A percentile compares a stretch with the other conserved stretches of the same genome.
These are phyloP conservation scores for Ceramica pisi DNA, from an alignment of 2,888 invertebrate species.

Conservation along the genomic window DNA sequence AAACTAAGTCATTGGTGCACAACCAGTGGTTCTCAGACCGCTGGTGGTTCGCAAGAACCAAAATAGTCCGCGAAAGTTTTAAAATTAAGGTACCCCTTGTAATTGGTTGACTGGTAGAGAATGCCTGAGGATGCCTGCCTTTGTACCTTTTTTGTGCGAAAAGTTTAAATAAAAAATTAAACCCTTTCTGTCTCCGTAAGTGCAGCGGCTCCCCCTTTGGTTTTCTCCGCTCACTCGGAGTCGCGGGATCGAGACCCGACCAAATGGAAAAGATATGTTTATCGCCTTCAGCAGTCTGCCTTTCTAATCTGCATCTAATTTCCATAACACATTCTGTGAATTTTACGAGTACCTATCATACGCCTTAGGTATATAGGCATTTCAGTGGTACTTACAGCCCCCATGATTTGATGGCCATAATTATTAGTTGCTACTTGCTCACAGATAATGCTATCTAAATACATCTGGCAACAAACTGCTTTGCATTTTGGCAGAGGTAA, in stretches of 20 bases:
- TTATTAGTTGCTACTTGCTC: conserved; percentile 4
- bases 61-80: neutral
- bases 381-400: conserved; percentile 3
- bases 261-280: neutral
- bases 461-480: too few species aligned
- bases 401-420: conserved; percentile 13
- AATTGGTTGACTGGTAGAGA: too few species aligned
- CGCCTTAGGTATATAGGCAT: too few species aligned
- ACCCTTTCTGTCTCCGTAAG: neutral
- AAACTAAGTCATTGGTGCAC: neutral
- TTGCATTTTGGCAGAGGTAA: too few species aligned
- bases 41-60: too few species aligned
- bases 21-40: too few species aligned
- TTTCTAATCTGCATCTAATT: neutral
- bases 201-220: neutral
- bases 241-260: neutral
- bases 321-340: neutral
- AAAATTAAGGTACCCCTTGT: neutral
- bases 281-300: neutral
- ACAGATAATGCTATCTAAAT: too few species aligned
- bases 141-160: too few species aligned
- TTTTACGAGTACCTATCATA: neutral
- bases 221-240: neutral
- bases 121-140: too few species aligned
- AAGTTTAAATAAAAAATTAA: too few species aligned